A percentile compares a stretch with the other conserved stretches of the same genome.
Evolutionary conservation across 2,888 invertebrate genomes (phyloP).

Genomic region (Leistus spinibarbis): DNA sequence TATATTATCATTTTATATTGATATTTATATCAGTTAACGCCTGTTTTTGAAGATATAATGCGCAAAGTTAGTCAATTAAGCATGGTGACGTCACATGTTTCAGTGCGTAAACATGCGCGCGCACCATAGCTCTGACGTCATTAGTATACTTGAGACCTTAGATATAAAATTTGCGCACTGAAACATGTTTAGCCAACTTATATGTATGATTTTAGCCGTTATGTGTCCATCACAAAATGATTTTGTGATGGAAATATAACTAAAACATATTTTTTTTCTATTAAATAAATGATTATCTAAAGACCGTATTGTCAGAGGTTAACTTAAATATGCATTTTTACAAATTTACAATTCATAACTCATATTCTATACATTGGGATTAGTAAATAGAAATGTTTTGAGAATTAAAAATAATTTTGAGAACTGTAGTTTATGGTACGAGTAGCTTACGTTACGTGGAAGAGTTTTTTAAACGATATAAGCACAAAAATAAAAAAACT

Average conservation of each 20-base stretch:
- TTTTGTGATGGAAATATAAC: too few relatives aligned
- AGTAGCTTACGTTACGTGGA: neutral
- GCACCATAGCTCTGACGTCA: too few relatives aligned
- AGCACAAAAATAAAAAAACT: too few relatives aligned
- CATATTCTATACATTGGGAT: neutral
- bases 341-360: conserved; percentile 32
- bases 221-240: too few relatives aligned
- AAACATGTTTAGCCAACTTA: neutral
- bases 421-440: neutral
- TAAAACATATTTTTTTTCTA: too few relatives aligned
- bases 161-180: neutral
- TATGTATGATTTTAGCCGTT: too few relatives aligned
- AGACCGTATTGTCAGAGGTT: conserved; percentile 32
- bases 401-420: neutral
- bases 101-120: too few relatives aligned
- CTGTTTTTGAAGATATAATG: neutral
- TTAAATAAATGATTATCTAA: too few relatives aligned
- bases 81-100: neutral
- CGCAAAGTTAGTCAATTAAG: neutral
- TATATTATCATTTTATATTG: conserved; percentile 28
- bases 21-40: neutral
- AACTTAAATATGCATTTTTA: conserved; percentile 16
- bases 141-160: too few relatives aligned
- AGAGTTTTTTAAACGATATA: neutral
- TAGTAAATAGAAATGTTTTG: neutral